Conservation (phyloP, 2,888 invertebrate genomes). For the Drosophila atripex region DNA sequence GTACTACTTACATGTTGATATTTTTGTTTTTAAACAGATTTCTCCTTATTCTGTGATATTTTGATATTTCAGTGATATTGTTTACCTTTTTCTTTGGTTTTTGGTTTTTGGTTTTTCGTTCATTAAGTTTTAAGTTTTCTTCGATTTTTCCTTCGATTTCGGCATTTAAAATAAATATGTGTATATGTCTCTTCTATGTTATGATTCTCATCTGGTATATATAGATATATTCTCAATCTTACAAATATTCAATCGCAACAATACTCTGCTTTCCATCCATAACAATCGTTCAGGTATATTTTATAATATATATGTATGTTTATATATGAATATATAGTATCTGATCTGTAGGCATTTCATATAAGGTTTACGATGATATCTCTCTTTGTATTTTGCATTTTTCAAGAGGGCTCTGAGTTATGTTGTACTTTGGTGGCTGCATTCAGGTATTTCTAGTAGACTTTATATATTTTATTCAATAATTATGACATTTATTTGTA, state of each 20-base stretch:
- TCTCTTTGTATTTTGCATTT: neutral
- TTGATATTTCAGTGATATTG: neutral
- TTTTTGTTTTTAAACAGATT: neutral
- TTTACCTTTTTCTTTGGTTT: neutral
- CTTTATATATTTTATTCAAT: neutral
- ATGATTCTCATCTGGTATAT: neutral
- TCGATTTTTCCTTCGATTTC: neutral
- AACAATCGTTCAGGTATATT: conserved; percentile 1
- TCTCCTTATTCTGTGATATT: neutral
- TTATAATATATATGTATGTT: neutral
- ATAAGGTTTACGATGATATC: neutral
- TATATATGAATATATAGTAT: no score
- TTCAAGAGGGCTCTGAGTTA: neutral
- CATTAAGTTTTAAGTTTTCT: neutral
- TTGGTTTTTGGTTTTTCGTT: neutral
- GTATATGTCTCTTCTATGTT: neutral
- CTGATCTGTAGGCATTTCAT: neutral
- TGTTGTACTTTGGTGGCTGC: neutral
- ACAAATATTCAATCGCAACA: neutral
- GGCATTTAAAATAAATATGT: neutral
- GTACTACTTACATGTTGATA: neutral
- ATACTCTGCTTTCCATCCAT: neutral
- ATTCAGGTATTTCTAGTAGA: conserved; percentile 4
- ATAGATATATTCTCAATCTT: neutral
- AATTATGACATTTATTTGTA: neutral